These are phyloP conservation scores for Rhinopomastus cyanomelas DNA, from an alignment of 2,113 vertebrate genomes.

Conservation along the genomic window DNA sequence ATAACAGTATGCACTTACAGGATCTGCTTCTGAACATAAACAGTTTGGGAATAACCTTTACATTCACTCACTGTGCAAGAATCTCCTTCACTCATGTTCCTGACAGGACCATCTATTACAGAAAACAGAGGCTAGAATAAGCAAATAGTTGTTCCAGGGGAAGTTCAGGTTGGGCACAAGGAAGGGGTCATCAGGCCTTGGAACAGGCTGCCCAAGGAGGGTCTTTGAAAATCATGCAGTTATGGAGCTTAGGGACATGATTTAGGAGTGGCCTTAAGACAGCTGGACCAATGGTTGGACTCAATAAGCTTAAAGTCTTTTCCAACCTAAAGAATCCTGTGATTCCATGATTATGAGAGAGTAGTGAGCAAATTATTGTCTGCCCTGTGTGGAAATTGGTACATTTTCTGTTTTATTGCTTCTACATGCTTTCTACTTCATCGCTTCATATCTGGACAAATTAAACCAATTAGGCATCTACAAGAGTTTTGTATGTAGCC, in stretches of 20 bases:
- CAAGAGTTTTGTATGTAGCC: neutral
- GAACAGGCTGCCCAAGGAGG: no score
- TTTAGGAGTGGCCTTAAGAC: no score
- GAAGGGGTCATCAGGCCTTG: no score
- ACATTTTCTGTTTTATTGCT: neutral
- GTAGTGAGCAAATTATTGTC: neutral
- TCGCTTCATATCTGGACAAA: neutral
- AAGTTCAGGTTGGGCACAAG: no score
- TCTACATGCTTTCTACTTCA: no score
- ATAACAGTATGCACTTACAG: neutral
- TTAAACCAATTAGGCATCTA: neutral
- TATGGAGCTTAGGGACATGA: no score
- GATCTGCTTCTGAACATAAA: neutral
- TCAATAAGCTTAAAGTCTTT: no score
- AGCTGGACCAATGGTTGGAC: no score
- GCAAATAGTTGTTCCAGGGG: neutral
- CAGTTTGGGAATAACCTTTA: neutral
- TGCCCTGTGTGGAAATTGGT: neutral
- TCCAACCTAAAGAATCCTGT: no score
- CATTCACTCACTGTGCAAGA: neutral
- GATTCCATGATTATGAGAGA: neutral
- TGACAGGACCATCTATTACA: neutral
- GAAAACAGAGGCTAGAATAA: neutral
- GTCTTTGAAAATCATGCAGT: no score
- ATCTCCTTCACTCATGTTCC: neutral